Evolutionary conservation across 2,113 vertebrate species (phyloP), one percentile per base, ranked within the genome.

Genomic region (Polypterus senegalus): DNA sequence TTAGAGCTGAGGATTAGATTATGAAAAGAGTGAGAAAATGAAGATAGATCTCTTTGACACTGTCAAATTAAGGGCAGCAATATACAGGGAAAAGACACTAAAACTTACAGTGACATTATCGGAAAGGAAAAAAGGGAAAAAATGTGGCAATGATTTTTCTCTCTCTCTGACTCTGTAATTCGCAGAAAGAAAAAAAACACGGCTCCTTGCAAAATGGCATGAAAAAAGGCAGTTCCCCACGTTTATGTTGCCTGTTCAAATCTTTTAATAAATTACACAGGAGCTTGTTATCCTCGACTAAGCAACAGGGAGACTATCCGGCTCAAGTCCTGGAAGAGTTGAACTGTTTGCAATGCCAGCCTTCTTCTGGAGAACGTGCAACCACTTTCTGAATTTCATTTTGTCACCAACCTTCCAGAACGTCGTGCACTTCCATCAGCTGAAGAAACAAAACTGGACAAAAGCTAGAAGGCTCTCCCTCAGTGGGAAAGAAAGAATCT

Each of bases 1-100:
- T 92, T 94, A 82, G 90, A 93, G 89, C 77, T 88, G 87, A 91
- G 88, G 93, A 96, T 95, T 91, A 92, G 92, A 98, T 97, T 98
- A 98, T 94, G 91, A 95, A 95, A 97, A 91, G 91, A 92, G 91
- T 89, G 88, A 92, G 89, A 92, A 92, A 95, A 96, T 97, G 93
- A 97, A 98, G 94, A 98, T 91, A 85, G 92, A 95, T 92, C 86
- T 84, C 83, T 72, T 79, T 90, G 91, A 94, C 93, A 89, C 89
- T 93, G 91, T 93, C 93, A 94, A 91, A 93, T 95, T 93, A 94
- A 90, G 92, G 92, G 88, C 90, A 89, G 85, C 67, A 62, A 63
- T 64, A 73, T 82, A 71, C 69, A 61, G 72, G 76, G 69, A 80
- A 69, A 77, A 83, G 82, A 86, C 86, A 86, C 76, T 65, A 74